Evolutionary conservation across 2,888 invertebrate genomes (phyloP).

Genomic region (Netelia virgata): DNA sequence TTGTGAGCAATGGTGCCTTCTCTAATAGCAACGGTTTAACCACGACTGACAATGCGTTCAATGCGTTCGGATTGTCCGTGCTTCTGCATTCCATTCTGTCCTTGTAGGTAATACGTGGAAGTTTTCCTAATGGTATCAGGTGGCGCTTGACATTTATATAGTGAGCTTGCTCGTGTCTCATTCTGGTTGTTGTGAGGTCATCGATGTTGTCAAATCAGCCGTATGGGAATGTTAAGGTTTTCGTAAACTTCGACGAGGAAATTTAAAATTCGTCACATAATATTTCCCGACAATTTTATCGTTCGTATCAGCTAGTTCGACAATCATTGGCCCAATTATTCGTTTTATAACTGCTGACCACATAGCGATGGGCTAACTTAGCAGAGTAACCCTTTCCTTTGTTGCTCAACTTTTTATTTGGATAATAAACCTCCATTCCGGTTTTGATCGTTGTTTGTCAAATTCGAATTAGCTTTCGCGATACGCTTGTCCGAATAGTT

Average conservation of each 20-base stretch:
- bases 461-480: conserved; percentile 1
- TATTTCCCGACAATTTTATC: conserved; percentile 2
- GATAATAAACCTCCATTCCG: conserved; percentile 5
- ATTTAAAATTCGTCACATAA: background rate
- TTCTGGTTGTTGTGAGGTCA: too few relatives aligned
- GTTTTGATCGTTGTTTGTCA: background rate
- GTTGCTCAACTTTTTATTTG: background rate
- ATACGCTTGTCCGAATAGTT: background rate
- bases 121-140: background rate
- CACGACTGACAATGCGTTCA: background rate
- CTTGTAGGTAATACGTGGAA: background rate
- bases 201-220: background rate
- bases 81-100: background rate
- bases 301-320: conserved; percentile 1
- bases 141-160: background rate
- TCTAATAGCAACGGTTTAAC: background rate
- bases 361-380: background rate
- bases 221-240: background rate
- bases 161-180: background rate
- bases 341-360: background rate
- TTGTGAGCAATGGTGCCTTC: background rate
- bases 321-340: conserved; percentile 21
- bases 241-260: conserved; percentile 1
- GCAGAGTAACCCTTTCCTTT: background rate
- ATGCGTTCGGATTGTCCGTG: background rate